Evolutionary conservation across 1,140 invertebrate species (phyloP), one percentile per base, ranked within the genome.

Genomic region (Orchesella cincta): DNA sequence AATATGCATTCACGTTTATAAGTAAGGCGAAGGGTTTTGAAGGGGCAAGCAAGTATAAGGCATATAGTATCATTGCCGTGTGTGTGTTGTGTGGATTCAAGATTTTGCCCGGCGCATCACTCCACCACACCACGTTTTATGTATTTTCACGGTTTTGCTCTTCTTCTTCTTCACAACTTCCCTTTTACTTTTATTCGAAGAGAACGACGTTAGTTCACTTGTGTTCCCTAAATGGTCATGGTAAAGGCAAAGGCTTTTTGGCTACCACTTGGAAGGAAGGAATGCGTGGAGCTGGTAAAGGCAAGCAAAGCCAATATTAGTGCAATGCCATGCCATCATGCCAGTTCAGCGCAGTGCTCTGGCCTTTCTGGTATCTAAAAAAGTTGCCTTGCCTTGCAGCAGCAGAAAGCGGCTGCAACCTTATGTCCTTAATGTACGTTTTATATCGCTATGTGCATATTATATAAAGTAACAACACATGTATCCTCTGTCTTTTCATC

Each of bases 41-140:
- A 18, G 54, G 54, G 54, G 26, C 54, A 18, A 57, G 8, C 12
- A 23, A 57, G 18, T 18, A 57, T 5, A 23, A 23, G 23, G 54
- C 54, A 57, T 26, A 16, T 16, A 8, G 54, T 57, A n/a, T n/a
- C n/a, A 57, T 57, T n/a, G 26, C 26, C 54, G 26, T 57, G 54
- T 23, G 26, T 57, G n/a, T n/a, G n/a, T n/a, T n/a, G n/a, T n/a
- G n/a, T n/a, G n/a, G n/a, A n/a, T 46, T 57, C 54, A 46, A 51
- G 67, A 77, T 77, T 77, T 77, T 67, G 72, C 73, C 62, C 46
- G 62, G 73, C 77, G 72, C 77, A 78, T 74, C 71, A 26, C 57
- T 51, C 74, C 20, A 72, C 52, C 34, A 26, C 54, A 57, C 12
- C n/a, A n/a, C n/a, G n/a, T n/a, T n/a, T n/a, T 26, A 57, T 57